Evolutionary conservation across 2,797 vertebrate genomes (phyloP).

Genomic region (Rhinophrynus dorsalis): DNA sequence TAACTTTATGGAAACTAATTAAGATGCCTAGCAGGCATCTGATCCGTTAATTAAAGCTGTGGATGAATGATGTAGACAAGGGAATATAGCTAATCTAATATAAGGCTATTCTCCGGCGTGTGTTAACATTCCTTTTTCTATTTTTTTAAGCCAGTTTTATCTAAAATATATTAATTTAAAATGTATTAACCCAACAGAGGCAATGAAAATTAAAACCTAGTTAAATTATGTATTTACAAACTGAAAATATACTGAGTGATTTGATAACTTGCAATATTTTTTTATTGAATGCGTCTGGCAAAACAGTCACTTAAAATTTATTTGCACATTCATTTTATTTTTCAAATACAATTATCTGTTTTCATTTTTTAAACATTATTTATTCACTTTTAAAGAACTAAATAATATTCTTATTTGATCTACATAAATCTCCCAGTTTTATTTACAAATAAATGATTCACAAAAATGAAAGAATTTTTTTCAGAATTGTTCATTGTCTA

Average conservation of each 20-base stretch:
- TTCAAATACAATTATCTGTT: no score
- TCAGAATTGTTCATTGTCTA: no score
- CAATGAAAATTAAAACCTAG: conserved; percentile 2
- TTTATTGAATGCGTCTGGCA: no score
- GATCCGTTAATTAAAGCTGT: conserved; percentile 45
- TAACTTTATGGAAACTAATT: conserved; percentile 41
- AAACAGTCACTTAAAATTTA: no score
- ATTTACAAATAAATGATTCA: no score
- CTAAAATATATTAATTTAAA: conserved; percentile 37
- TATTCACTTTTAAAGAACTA: no score
- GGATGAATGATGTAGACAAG: conserved; percentile 31
- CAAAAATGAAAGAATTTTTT: no score
- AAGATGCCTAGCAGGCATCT: conserved; percentile 44
- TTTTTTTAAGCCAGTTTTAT: conserved; percentile 27
- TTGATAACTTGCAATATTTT: background rate
- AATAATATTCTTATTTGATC: no score
- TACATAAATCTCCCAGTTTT: no score
- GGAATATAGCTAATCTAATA: conserved; percentile 45
- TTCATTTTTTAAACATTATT: no score
- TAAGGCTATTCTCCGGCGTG: conserved; percentile 10
- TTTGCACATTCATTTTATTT: no score
- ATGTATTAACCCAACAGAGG: conserved; percentile 21
- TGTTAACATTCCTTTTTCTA: background rate
- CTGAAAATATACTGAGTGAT: background rate
- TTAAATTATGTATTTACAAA: conserved; percentile 23